Evolutionary conservation across 2,797 vertebrate genomes (phyloP).

Genomic region (Danio aesculapii): DNA sequence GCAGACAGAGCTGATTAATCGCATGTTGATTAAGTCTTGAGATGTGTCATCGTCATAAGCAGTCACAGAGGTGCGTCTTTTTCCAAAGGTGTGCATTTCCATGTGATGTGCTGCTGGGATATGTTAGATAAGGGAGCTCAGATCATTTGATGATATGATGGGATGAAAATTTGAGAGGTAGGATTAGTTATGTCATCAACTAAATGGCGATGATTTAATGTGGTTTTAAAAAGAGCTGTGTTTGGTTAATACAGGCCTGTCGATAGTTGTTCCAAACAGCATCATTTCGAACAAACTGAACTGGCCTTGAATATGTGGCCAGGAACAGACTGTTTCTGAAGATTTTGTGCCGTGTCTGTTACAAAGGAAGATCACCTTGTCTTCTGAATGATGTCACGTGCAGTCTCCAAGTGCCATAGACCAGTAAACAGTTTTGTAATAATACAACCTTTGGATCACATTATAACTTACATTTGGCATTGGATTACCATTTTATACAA

Average conservation of each 20-base stretch:
- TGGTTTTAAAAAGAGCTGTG: neutral
- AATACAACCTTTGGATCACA: neutral
- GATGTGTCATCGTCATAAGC: slow-evolving; percentile 5
- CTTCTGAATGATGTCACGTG: neutral
- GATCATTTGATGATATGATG: slow-evolving; percentile 18
- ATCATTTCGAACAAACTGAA: no score
- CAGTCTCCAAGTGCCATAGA: slow-evolving; percentile 47
- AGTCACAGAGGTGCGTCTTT: neutral
- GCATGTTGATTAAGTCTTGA: neutral
- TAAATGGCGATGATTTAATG: neutral
- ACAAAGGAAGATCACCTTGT: slow-evolving; percentile 36
- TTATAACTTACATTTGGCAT: neutral
- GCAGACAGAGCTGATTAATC: neutral
- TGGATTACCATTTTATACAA: no score
- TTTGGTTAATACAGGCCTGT: neutral
- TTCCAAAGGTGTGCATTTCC: neutral
- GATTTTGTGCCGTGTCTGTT: slow-evolving; percentile 20
- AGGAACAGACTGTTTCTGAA: slow-evolving; percentile 1
- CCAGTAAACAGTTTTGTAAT: neutral
- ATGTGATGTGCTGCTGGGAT: neutral
- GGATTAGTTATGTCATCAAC: slow-evolving; percentile 25
- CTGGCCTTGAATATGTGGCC: neutral
- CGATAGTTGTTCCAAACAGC: neutral
- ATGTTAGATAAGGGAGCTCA: neutral
- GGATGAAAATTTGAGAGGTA: neutral